These are phyloP conservation scores for Acronicta psi DNA, from an alignment of 2,888 invertebrate species.

Conservation along the genomic window DNA sequence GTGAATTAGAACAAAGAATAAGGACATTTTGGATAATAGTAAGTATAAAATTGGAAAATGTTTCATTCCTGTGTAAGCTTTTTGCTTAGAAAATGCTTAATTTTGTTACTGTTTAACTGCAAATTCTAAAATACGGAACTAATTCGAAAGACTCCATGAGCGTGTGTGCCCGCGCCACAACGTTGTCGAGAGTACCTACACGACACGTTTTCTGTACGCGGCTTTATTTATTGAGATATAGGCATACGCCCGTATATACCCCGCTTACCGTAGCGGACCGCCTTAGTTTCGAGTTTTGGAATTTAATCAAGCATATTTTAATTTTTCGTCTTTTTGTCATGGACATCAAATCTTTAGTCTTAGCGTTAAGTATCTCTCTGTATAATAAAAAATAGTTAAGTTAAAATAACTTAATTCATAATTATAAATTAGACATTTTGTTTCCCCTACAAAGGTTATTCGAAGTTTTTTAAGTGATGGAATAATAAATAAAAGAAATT, in stretches of 20 bases:
- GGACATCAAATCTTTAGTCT: conserved; percentile 27
- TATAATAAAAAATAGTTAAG: conserved; percentile 56
- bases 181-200: no score
- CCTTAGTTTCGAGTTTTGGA: conserved; percentile 1
- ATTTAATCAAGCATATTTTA: conserved; percentile 20
- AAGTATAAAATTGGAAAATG: conserved; percentile 32
- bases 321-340: conserved; percentile 51
- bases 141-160: no score
- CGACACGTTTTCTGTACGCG: no score
- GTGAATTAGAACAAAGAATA: neutral
- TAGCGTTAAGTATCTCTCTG: conserved; percentile 52
- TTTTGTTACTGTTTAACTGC: conserved; percentile 6
- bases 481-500: conserved; percentile 65
- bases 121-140: conserved; percentile 5
- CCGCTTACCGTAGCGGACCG: no score
- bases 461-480: conserved; percentile 66
- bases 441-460: conserved; percentile 51
- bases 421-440: conserved; percentile 46
- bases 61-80: conserved; percentile 37
- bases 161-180: no score
- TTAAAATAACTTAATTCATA: conserved; percentile 51
- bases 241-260: no score
- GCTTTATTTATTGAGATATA: no score
- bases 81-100: conserved; percentile 21
- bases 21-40: neutral